phyloP scores from a whole-genome alignment of 1,140 invertebrate genomes.

The Procambarus virginalis region DNA sequence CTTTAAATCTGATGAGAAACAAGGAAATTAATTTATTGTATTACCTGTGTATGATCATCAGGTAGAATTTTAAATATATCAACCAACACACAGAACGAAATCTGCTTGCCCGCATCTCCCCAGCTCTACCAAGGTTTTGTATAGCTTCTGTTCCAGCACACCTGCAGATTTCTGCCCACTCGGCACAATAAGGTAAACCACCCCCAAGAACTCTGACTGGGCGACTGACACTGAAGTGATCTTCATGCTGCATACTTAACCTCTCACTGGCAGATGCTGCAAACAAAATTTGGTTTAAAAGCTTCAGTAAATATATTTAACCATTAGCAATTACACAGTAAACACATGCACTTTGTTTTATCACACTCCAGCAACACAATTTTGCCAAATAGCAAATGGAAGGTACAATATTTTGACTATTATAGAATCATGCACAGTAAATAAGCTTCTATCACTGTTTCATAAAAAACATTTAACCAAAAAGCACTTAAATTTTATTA shows the following conservation, averaged over 20 bases:
- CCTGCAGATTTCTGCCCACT: conserved; percentile 50
- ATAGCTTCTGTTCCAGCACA: conserved; percentile 39
- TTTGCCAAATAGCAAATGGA: too few species aligned
- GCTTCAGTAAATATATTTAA: too few species aligned
- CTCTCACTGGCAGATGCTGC: conserved; percentile 7
- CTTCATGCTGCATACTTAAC: conserved; percentile 23
- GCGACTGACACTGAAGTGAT: conserved; percentile 39
- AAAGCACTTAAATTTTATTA: too few species aligned
- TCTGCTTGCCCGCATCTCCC: conserved; percentile 55
- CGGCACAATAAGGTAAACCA: conserved; percentile 35
- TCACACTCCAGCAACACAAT: too few species aligned
- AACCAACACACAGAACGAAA: conserved; percentile 62
- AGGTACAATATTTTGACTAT: too few species aligned
- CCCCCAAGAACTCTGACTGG: conserved; percentile 37
- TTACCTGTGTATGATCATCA: conserved; percentile 59
- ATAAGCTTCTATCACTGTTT: too few species aligned
- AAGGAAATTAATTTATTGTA: not conserved
- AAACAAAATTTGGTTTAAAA: not conserved
- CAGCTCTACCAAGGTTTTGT: conserved; percentile 30
- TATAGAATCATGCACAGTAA: too few species aligned
- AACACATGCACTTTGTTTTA: too few species aligned
- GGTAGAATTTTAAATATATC: conserved; percentile 55
- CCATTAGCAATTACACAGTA: too few species aligned
- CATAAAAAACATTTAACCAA: too few species aligned
- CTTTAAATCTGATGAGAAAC: too few species aligned